These are phyloP conservation scores for Gallirallus australis DNA, from an alignment of 2,797 vertebrate genomes.

Conservation along the genomic window DNA sequence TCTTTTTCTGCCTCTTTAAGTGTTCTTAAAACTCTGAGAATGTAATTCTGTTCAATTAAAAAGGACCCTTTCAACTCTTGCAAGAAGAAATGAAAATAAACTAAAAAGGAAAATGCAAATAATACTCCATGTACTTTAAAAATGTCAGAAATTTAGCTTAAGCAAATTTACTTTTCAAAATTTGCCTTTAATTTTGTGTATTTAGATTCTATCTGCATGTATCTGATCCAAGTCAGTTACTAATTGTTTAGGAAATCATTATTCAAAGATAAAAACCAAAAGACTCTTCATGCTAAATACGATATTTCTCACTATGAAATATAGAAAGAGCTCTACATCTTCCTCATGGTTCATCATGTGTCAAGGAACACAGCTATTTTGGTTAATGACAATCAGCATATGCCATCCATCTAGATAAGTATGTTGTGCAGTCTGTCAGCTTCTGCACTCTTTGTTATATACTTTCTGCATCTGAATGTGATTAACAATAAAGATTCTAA, in stretches of 20 bases:
- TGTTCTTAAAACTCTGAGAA: background rate
- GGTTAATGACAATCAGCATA: background rate
- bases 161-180: background rate
- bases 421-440: background rate
- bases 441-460: background rate
- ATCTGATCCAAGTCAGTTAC: background rate
- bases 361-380: background rate
- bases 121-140: background rate
- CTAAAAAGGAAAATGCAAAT: background rate
- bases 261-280: background rate
- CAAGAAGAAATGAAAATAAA: background rate
- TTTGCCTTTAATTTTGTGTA: background rate
- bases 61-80: background rate
- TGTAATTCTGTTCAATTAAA: background rate
- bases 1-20: background rate
- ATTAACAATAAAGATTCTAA: background rate
- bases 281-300: background rate
- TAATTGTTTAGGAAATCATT: background rate
- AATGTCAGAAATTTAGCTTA: background rate
- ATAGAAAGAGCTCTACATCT: background rate
- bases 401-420: background rate
- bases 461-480: background rate
- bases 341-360: background rate
- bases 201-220: background rate
- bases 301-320: background rate